Conservation (phyloP, 2,888 invertebrate species). For the Hemicrepidius hirtus region DNA sequence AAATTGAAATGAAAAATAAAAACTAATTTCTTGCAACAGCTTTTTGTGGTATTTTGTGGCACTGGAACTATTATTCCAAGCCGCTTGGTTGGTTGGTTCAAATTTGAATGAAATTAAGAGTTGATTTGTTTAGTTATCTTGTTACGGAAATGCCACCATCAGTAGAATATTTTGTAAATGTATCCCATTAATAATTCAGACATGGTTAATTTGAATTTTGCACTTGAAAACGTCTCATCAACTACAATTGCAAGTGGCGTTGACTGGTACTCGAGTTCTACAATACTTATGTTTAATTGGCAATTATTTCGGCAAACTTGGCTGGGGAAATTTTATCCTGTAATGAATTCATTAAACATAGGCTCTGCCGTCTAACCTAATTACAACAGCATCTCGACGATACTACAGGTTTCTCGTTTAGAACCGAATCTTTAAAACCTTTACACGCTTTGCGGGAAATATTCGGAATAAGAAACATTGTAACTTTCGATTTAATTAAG, state of each 20-base stretch:
- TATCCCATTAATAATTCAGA: conserved; percentile 25
- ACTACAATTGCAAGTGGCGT: conserved; percentile 37
- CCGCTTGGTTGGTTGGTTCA: too few species aligned
- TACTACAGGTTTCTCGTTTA: conserved; percentile 44
- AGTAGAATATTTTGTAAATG: conserved; percentile 13
- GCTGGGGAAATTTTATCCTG: conserved; percentile 64
- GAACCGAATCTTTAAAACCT: conserved; percentile 49
- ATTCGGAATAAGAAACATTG: conserved; percentile 66
- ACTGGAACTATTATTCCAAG: too few species aligned
- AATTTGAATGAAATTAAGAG: too few species aligned
- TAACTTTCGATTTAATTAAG: conserved; percentile 70
- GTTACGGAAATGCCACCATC: conserved; percentile 16
- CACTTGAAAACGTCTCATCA: conserved; percentile 24
- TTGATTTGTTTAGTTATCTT: not conserved
- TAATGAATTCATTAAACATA: conserved; percentile 55
- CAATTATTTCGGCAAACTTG: conserved; percentile 67
- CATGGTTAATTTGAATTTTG: conserved; percentile 24
- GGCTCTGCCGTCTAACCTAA: conserved; percentile 48
- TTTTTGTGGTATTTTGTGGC: too few species aligned
- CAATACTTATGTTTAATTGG: conserved; percentile 63
- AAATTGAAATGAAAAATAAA: too few species aligned
- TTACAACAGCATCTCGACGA: conserved; percentile 41
- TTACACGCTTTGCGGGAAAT: conserved; percentile 57
- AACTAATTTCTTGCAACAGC: too few species aligned
- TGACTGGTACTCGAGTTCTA: conserved; percentile 40